A percentile compares a stretch with the other conserved stretches of the same genome.
phyloP scores from a whole-genome alignment of 2,113 vertebrate genomes.

The Cyphomyrus plagiostoma region DNA sequence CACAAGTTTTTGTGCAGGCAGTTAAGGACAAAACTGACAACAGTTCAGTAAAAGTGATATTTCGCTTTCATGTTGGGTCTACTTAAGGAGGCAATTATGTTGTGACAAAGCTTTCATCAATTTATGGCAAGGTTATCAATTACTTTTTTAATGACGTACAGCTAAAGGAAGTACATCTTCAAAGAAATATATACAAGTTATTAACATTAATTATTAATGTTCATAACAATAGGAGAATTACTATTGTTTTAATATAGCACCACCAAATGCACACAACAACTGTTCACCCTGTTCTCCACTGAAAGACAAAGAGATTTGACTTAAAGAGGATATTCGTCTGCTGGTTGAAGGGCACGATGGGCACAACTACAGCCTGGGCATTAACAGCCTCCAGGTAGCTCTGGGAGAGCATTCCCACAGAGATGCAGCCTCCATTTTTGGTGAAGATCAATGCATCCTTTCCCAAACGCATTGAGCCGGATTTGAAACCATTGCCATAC shows the following conservation, averaged over 20 bases:
- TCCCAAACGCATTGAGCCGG: slow-evolving; percentile 70
- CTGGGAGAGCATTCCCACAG: slow-evolving; percentile 70
- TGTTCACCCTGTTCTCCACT: neutral
- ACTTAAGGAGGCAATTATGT: neutral
- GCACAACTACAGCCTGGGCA: slow-evolving; percentile 69
- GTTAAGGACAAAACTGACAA: slow-evolving; percentile 56
- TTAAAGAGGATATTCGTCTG: slow-evolving; percentile 68
- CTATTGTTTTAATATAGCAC: neutral
- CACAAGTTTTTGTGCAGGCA: slow-evolving; percentile 61
- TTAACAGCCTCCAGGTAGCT: slow-evolving; percentile 65
- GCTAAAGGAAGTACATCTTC: neutral
- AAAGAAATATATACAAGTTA: neutral
- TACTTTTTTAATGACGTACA: neutral
- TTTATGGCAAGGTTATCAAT: neutral
- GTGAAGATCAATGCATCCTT: slow-evolving; percentile 74
- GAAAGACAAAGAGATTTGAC: neutral
- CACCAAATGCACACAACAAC: neutral
- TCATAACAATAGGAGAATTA: neutral
- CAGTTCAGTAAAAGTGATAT: neutral
- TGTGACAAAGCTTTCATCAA: neutral
- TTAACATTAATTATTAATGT: neutral
- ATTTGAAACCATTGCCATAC: slow-evolving; percentile 77
- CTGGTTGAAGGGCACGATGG: slow-evolving; percentile 72
- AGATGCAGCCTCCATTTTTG: slow-evolving; percentile 69
- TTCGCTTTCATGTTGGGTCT: neutral